These are phyloP conservation scores for Peribatodes rhomboidaria DNA, from an alignment of 2,888 invertebrate species.

Conservation along the genomic window DNA sequence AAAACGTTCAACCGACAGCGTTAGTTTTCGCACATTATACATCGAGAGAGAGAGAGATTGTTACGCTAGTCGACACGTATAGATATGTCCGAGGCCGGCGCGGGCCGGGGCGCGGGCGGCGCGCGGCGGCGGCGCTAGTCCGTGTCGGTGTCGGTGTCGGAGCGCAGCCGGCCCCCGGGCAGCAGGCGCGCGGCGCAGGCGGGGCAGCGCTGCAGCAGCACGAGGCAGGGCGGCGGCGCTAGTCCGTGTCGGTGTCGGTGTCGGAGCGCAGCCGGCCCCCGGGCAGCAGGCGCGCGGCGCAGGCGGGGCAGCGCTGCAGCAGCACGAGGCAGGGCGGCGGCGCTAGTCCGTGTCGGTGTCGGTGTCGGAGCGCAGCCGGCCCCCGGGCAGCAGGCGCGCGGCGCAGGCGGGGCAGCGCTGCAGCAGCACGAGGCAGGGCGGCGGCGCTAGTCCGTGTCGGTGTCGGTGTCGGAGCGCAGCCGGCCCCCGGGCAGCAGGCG, in stretches of 20 bases:
- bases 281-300: constrained; percentile 60
- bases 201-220: constrained; percentile 40
- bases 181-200: constrained; percentile 54
- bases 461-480: constrained; percentile 81
- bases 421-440: constrained; percentile 38
- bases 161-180: constrained; percentile 68
- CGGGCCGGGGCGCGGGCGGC: too few species aligned
- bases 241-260: constrained; percentile 64
- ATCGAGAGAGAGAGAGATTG: too few species aligned
- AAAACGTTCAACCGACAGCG: too few species aligned
- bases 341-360: constrained; percentile 9
- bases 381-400: constrained; percentile 65
- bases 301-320: constrained; percentile 39
- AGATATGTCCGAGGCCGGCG: too few species aligned
- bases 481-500: constrained; percentile 65
- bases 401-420: constrained; percentile 21
- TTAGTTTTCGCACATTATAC: too few species aligned
- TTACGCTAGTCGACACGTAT: too few species aligned
- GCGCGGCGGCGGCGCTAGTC: not conserved
- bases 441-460: constrained; percentile 1
- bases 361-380: constrained; percentile 83
- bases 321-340: constrained; percentile 10
- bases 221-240: constrained; percentile 7
- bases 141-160: constrained; percentile 77
- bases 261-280: constrained; percentile 76